Conservation (phyloP, 1,140 invertebrate species). For the Aphelenchoides fujianensis region DNA sequence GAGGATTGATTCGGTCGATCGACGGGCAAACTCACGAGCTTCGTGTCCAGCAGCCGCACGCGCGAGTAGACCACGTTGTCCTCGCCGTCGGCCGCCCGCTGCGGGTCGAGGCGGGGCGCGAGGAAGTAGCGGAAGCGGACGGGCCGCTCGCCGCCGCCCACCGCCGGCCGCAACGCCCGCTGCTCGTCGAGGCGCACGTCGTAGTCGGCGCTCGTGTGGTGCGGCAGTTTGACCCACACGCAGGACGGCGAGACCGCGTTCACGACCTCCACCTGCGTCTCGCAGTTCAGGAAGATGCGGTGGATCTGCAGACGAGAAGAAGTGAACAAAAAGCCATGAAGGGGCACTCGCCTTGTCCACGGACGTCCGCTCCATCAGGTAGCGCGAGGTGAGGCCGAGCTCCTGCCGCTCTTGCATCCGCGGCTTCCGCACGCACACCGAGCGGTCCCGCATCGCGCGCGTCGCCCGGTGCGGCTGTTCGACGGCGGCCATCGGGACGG, state of each 20-base stretch:
- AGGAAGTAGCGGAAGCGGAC: background rate
- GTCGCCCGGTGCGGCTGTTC: background rate
- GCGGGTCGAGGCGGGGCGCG: background rate
- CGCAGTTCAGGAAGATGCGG: constrained; percentile 17
- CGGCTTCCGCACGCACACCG: background rate
- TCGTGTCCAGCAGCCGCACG: background rate
- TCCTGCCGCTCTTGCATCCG: background rate
- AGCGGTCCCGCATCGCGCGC: background rate
- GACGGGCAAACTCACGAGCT: too few relatives aligned
- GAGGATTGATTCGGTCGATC: too few relatives aligned
- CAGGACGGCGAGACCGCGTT: constrained; percentile 3
- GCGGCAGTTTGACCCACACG: background rate
- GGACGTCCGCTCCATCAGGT: too few relatives aligned
- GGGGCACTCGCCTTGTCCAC: background rate
- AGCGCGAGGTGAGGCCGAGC: background rate
- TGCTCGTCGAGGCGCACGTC: background rate
- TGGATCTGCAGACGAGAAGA: background rate
- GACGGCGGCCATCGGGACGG: too few relatives aligned
- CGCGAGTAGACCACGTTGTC: background rate
- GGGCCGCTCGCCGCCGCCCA: background rate
- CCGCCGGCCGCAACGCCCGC: background rate
- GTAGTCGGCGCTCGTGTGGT: background rate
- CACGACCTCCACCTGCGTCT: constrained; percentile 13
- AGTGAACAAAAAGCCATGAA: constrained; percentile 11
- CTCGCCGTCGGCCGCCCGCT: background rate